Conservation (phyloP, 2,113 vertebrate species). For the Anser cygnoides region DNA sequence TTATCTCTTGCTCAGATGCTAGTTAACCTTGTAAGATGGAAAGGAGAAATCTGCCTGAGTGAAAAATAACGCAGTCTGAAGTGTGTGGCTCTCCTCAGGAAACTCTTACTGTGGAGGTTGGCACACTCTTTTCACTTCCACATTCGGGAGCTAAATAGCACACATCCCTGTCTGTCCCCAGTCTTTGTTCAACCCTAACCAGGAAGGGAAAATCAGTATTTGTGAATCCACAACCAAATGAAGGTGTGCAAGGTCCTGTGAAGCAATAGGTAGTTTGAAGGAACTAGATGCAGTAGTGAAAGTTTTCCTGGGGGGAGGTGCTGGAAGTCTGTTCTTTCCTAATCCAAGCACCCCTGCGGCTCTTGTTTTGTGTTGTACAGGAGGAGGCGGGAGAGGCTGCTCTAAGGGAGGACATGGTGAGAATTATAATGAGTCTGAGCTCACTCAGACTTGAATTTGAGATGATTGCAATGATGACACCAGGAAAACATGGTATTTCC, state of each 20-base stretch:
- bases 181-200: conserved; percentile 12
- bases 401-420: conserved; percentile 7
- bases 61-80: not conserved
- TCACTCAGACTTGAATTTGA: conserved; percentile 29
- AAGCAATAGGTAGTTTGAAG: not conserved
- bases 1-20: conserved; percentile 26
- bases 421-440: conserved; percentile 44
- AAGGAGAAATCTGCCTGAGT: not conserved
- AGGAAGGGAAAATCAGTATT: not conserved
- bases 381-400: conserved; percentile 35
- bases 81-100: not conserved
- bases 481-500: conserved; percentile 42
- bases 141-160: conserved; percentile 1
- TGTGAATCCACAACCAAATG: not conserved
- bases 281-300: not conserved
- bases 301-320: conserved; percentile 54
- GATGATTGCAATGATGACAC: conserved; percentile 34
- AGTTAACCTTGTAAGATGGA: not conserved
- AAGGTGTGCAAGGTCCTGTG: not conserved
- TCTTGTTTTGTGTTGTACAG: conserved; percentile 14
- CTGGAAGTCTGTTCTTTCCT: not conserved
- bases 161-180: not conserved
- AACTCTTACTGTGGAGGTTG: not conserved
- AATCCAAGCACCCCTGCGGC: conserved; percentile 30
- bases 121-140: not conserved